Conservation (phyloP, 2,797 vertebrate species). For the Premnoplex brunnescens region DNA sequence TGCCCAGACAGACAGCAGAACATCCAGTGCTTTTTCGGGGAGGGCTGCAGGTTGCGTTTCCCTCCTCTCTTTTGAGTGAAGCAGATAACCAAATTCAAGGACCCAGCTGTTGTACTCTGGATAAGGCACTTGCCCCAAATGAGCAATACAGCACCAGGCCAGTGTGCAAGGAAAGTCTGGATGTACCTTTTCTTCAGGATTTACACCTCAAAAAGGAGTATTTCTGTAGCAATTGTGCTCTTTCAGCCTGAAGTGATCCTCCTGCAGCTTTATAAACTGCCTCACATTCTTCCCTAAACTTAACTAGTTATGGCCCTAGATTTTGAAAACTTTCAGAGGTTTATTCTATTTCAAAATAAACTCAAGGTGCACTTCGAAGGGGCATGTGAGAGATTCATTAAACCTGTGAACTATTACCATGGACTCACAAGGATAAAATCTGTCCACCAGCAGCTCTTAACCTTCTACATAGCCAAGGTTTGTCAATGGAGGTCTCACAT, state of each 20-base stretch:
- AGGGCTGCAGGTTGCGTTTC: background rate
- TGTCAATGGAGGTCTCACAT: background rate
- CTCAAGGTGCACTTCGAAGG: background rate
- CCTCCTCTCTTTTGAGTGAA: background rate
- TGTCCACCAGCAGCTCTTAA: slow-evolving; percentile 2
- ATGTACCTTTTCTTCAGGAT: background rate
- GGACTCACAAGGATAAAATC: background rate
- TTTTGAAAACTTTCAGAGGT: background rate
- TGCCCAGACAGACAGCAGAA: background rate
- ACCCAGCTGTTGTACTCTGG: background rate
- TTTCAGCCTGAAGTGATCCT: background rate
- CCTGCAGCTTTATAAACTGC: background rate
- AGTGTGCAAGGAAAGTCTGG: background rate
- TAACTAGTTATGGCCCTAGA: background rate
- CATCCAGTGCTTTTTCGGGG: background rate
- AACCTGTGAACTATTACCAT: background rate
- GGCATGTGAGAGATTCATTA: background rate
- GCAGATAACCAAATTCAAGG: background rate
- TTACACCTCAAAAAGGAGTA: background rate
- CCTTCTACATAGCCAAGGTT: background rate
- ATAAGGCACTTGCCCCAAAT: slow-evolving; percentile 13
- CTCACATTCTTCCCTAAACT: background rate
- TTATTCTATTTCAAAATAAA: background rate
- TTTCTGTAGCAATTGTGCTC: background rate
- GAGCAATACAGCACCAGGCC: slow-evolving; percentile 9